Conservation (phyloP, 1,140 invertebrate species). For the Drosophila subobscura region DNA sequence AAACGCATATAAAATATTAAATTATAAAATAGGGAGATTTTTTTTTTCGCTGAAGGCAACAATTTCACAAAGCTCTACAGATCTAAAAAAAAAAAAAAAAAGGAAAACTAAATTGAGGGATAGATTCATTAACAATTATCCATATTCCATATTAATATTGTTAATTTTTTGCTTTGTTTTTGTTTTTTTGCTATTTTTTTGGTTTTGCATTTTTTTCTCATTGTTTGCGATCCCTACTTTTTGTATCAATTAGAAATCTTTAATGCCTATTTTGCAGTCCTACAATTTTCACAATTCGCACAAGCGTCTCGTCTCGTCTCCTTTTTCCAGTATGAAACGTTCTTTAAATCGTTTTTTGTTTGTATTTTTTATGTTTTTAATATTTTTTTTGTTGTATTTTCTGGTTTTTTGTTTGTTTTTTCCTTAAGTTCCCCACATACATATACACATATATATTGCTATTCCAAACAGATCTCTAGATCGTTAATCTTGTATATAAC, state of each 20-base stretch:
- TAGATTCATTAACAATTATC: constrained; percentile 35
- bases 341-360: constrained; percentile 4
- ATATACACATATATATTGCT: constrained; percentile 49
- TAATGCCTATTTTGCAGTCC: constrained; percentile 63
- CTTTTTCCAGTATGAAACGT: constrained; percentile 41
- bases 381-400: constrained; percentile 13
- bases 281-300: constrained; percentile 38
- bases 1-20: not conserved
- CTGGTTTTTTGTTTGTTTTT: not conserved
- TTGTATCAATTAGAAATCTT: constrained; percentile 57
- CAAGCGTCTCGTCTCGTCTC: no score
- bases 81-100: constrained; percentile 1
- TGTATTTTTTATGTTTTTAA: constrained; percentile 1
- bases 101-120: not conserved
- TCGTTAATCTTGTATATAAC: constrained; percentile 35
- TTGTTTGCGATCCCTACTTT: constrained; percentile 29
- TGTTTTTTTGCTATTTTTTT: constrained; percentile 45
- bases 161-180: constrained; percentile 9
- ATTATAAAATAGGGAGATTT: constrained; percentile 1
- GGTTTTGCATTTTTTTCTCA: constrained; percentile 26
- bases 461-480: constrained; percentile 50
- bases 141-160: constrained; percentile 28
- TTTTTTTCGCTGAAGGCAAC: constrained; percentile 21
- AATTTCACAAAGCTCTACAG: constrained; percentile 29
- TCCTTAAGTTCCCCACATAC: constrained; percentile 6